Base-by-base conservation (phyloP, 2,797 vertebrate species). In the Denticeps clupeoides region DNA sequence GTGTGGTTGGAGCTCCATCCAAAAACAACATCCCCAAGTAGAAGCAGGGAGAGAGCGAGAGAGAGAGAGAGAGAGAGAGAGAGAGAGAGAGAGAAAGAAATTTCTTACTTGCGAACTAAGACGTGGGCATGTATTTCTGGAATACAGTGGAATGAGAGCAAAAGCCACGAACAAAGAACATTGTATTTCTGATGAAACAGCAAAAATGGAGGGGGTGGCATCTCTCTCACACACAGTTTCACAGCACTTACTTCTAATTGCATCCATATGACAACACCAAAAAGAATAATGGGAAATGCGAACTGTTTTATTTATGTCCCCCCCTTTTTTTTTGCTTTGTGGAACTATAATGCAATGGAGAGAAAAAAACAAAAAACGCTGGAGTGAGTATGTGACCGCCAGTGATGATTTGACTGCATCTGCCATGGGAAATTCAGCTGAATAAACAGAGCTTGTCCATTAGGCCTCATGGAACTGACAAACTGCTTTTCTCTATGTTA, bases 1-100 rank as follows among this genome's bases (percentile, higher is more conserved):
- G 83, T 83, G 82, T 87, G 81, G 87, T 84, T 78, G 85, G 80
- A 77, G 73, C 72, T 2, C 2, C 73, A 77, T 91, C 93, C 93
- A 98, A 94, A 76, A 88, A 91, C 89, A 97, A 92, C 89, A 95
- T 87, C 86, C 90, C 89, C 80, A 89, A 83, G 93, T 94, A 92
- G 93, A 87, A 69, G 49, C 60, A 68, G 19, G 18, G 18, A 41
- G 8, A 28, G 37, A 28, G 68, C 33, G 50, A 43, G 54, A 50
- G 41, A 37, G 59, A 63, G 4, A 26, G 9, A 41, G 29, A 49
- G 47, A 48, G 49, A 59, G 57, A 47, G 53, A 53, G 45, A 55
- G 15, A 21, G 55, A 59, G 45, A 51, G 35, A 55, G 28, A 53
- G 49, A 46, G 41, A 53, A 40, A 35, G 45, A 31, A 16, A 62